Evolutionary conservation across 1,140 invertebrate genomes (phyloP).

Genomic region (Pemphigus obesinymphae): DNA sequence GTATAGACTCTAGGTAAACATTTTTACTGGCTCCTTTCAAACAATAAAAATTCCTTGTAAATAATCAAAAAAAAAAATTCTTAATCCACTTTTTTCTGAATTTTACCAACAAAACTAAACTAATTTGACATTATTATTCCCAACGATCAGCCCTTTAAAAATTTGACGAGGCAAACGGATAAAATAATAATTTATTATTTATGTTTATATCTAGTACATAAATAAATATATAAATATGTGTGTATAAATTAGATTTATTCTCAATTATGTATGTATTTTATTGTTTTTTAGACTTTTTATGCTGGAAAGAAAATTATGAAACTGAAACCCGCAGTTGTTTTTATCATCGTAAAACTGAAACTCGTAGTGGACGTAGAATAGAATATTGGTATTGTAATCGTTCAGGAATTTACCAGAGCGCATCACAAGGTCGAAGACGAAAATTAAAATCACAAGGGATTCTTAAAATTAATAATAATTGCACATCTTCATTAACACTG

Average conservation of each 20-base stretch:
- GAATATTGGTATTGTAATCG: slow-evolving; percentile 27
- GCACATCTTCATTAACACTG: slow-evolving; percentile 14
- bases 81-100: too few species aligned
- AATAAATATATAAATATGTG: too few species aligned
- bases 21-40: too few species aligned
- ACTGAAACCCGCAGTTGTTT: slow-evolving; percentile 11
- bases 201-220: too few species aligned
- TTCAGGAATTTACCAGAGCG: not conserved
- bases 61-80: too few species aligned
- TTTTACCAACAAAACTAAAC: too few species aligned
- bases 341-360: slow-evolving; percentile 9
- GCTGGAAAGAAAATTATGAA: slow-evolving; percentile 12
- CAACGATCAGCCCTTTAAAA: too few species aligned
- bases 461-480: slow-evolving; percentile 19
- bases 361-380: not conserved
- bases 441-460: slow-evolving; percentile 20
- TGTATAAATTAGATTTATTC: not conserved
- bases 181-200: too few species aligned
- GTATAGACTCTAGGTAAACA: too few species aligned
- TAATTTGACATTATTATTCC: too few species aligned
- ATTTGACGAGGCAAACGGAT: too few species aligned
- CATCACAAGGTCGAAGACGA: not conserved
- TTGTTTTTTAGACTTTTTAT: slow-evolving; percentile 7
- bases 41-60: too few species aligned
- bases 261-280: not conserved